Evolutionary conservation across 2,888 invertebrate genomes (phyloP), one percentile per base, ranked within the genome.

Genomic region (Apotomis capreana): DNA sequence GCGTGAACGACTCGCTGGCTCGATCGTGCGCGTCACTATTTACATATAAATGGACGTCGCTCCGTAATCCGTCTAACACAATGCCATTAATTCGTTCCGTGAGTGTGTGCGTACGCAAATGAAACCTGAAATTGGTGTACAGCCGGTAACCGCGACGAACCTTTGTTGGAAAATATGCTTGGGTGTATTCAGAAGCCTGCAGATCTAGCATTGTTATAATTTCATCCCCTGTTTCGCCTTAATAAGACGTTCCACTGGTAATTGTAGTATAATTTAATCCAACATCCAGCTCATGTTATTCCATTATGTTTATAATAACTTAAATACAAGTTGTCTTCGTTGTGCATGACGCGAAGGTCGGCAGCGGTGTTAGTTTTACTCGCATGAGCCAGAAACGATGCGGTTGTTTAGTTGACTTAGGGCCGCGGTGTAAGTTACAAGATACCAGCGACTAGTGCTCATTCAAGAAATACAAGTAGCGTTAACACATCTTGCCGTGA

Each of bases 21-120:
- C 86, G 86, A 88, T 87, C 85, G 86, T 84, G 84, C 87, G 85
- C 89, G 87, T 89, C 89, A 90, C 92, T 90, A 90, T 90, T 92
- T 91, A 90, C 92, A 92, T 92, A 92, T 91, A 92, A 92, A 92
- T 92, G 92, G 91, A 88, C 88, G 86, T 83, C 84, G 86, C 87
- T 86, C 88, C 88, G 88, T 91, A 91, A 91, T 90, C 89, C 87
- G 82, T 88, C 88, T 89, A 89, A 91, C 89, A 90, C 91, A 92
- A 91, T 90, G 88, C 89, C 88, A 87, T 91, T 91, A 91, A 92
- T 92, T 92, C 90, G 89, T 87, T 81, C 84, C 83, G 77, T 80
- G 82, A 80, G 79, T 87, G 87, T 89, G 86, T 89, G 86, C 84
- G 86, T 87, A 82, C 80, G 82, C 83, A 88, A 88, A 87, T 87